phyloP scores from a whole-genome alignment of 1,140 invertebrate species.

The Dinothrombium tinctorium region DNA sequence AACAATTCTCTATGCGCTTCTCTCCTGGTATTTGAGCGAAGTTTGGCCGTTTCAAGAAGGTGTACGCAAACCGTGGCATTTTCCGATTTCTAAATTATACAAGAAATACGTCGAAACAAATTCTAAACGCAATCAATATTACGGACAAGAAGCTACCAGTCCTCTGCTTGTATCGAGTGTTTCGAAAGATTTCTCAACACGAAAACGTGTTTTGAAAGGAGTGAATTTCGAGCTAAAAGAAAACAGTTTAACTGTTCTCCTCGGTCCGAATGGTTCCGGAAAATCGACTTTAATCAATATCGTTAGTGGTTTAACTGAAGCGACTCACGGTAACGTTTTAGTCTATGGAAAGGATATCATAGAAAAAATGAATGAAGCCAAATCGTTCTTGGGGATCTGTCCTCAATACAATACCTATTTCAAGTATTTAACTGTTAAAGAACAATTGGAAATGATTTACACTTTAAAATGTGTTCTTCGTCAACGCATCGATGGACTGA shows the following conservation, averaged over 20 bases:
- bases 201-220: not conserved
- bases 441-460: not conserved
- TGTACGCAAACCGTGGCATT: no score
- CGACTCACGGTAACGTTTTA: not conserved
- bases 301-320: conserved; percentile 14
- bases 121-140: no score
- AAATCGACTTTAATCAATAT: conserved; percentile 17
- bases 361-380: not conserved
- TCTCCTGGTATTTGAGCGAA: no score
- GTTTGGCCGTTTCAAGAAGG: no score
- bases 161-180: no score
- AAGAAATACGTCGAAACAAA: no score
- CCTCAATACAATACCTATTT: not conserved
- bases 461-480: not conserved
- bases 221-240: not conserved
- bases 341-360: not conserved
- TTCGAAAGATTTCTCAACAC: no score
- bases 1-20: no score
- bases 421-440: not conserved
- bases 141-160: no score
- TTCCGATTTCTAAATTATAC: no score
- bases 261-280: conserved; percentile 17
- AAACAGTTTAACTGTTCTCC: conserved; percentile 3
- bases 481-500: not conserved
- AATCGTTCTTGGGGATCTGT: not conserved